Conservation (phyloP, 2,888 invertebrate species). For the Suillia variegata region DNA sequence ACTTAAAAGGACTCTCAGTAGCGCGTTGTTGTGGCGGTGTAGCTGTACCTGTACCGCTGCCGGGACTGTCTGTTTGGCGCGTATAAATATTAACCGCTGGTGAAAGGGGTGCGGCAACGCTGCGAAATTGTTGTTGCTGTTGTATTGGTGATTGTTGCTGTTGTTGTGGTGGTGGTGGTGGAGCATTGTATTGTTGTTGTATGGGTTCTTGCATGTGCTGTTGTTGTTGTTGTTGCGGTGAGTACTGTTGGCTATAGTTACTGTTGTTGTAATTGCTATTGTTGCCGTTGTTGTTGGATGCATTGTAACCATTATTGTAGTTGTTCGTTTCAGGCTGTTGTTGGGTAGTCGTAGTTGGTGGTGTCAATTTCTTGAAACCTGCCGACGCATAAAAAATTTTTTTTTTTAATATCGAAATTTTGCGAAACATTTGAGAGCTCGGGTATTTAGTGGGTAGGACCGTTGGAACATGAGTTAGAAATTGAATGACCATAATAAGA, state of each 20-base stretch:
- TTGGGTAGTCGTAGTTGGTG: conserved; percentile 32
- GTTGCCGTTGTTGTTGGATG: conserved; percentile 39
- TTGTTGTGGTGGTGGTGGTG: conserved; percentile 40
- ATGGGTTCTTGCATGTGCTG: conserved; percentile 28
- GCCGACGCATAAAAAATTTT: conserved; percentile 25
- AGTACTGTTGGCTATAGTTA: conserved; percentile 31
- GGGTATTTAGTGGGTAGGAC: too few species aligned
- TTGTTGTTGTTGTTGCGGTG: conserved; percentile 36
- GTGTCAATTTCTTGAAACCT: conserved; percentile 24
- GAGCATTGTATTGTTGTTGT: conserved; percentile 22
- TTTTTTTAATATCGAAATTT: too few species aligned
- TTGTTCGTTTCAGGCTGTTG: conserved; percentile 39
- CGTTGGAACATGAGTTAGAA: too few species aligned
- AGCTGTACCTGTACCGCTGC: conserved; percentile 28
- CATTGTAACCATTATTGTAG: conserved; percentile 32
- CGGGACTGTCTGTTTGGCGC: conserved; percentile 49
- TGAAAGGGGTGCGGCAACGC: conserved; percentile 51
- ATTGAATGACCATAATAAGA: too few species aligned
- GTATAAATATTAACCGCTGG: conserved; percentile 49
- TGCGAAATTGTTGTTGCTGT: conserved; percentile 50
- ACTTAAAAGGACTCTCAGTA: conserved; percentile 37
- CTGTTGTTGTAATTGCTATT: conserved; percentile 27
- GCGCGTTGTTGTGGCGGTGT: conserved; percentile 29
- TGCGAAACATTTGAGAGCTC: too few species aligned
- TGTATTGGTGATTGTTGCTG: conserved; percentile 35